phyloP scores from a whole-genome alignment of 2,113 vertebrate genomes.

The Daboia siamensis region DNA sequence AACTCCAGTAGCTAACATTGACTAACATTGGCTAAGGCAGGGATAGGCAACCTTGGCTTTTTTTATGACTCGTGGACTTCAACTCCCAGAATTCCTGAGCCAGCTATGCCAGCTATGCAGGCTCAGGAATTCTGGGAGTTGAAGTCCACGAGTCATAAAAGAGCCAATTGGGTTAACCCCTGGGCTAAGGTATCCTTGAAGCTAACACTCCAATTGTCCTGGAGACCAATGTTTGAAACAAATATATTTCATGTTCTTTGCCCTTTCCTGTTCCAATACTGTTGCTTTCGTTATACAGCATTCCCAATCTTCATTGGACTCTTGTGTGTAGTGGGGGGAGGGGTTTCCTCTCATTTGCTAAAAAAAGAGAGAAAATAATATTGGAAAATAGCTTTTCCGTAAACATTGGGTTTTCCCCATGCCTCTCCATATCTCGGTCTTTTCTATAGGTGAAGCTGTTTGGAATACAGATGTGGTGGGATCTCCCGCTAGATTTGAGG shows the following conservation, averaged over 20 bases:
- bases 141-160: too few relatives aligned
- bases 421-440: background rate
- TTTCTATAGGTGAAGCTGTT: background rate
- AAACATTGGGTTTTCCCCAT: background rate
- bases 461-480: background rate
- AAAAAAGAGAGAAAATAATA: background rate
- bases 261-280: background rate
- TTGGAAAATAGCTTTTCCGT: background rate
- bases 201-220: background rate
- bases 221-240: background rate
- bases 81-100: too few relatives aligned
- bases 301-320: background rate
- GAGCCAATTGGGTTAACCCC: too few relatives aligned
- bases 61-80: too few relatives aligned
- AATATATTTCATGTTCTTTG: background rate
- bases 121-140: too few relatives aligned
- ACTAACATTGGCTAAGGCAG: background rate
- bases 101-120: too few relatives aligned
- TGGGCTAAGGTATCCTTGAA: background rate
- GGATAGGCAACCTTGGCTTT: too few relatives aligned
- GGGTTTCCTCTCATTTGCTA: background rate
- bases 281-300: background rate
- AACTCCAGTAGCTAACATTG: background rate
- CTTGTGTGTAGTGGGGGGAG: too few relatives aligned
- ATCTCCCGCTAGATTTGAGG: background rate